A percentile compares a stretch with the other conserved stretches of the same genome.
Conservation (phyloP, 2,797 vertebrate genomes). For the Epinephelus coioides region DNA sequence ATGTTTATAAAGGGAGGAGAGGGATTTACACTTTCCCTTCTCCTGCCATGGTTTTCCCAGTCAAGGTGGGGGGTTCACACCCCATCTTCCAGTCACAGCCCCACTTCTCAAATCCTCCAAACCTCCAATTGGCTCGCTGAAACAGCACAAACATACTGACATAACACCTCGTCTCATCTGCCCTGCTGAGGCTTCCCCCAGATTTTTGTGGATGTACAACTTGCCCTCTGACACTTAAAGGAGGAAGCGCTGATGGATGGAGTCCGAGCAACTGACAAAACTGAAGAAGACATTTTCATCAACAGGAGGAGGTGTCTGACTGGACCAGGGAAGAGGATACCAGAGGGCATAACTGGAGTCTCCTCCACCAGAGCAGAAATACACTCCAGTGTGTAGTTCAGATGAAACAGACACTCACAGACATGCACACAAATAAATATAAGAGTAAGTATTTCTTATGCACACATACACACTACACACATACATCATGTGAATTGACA, state of each 20-base stretch:
- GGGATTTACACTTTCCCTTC: constrained; percentile 35
- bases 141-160: neutral
- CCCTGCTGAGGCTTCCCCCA: constrained; percentile 1
- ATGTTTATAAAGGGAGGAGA: constrained; percentile 35
- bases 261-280: constrained; percentile 29
- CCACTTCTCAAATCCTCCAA: constrained; percentile 3
- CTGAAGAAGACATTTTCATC: constrained; percentile 40
- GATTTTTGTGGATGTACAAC: constrained; percentile 18
- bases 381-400: constrained; percentile 1
- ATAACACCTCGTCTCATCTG: constrained; percentile 10
- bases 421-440: constrained; percentile 15
- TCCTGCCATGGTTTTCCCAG: neutral
- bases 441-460: neutral
- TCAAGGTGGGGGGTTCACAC: neutral
- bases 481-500: constrained; percentile 36
- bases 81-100: neutral
- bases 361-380: constrained; percentile 13
- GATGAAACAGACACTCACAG: constrained; percentile 27
- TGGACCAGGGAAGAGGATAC: constrained; percentile 32
- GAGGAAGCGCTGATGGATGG: constrained; percentile 49
- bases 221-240: constrained; percentile 15
- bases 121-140: neutral
- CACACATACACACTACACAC: constrained; percentile 18
- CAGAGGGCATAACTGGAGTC: constrained; percentile 39
- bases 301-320: neutral